Conservation (phyloP, 2,797 vertebrate genomes). For the Holocentrus rufus region DNA sequence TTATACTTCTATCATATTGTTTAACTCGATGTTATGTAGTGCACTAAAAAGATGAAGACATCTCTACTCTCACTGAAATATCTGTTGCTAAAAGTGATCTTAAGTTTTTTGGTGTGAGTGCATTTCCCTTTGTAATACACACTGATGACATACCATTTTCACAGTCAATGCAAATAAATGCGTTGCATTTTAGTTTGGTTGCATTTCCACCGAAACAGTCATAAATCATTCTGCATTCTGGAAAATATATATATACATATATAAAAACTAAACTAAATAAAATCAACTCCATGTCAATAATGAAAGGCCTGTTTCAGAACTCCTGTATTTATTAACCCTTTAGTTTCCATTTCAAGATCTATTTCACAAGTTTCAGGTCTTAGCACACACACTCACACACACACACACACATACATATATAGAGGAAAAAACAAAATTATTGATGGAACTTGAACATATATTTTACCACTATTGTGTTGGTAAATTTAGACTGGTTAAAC, state of each 20-base stretch:
- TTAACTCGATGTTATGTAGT: conserved; percentile 78
- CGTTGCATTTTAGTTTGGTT: conserved; percentile 45
- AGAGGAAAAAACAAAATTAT: conserved; percentile 54
- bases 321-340: conserved; percentile 11
- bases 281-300: conserved; percentile 11
- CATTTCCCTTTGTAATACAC: conserved; percentile 33
- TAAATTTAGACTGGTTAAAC: conserved; percentile 70
- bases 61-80: conserved; percentile 62
- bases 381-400: neutral
- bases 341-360: conserved; percentile 30
- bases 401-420: conserved; percentile 35
- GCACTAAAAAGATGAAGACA: conserved; percentile 80
- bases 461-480: conserved; percentile 72
- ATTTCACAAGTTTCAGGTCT: conserved; percentile 5
- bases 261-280: neutral
- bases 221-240: conserved; percentile 33
- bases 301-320: conserved; percentile 12
- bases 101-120: conserved; percentile 63
- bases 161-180: conserved; percentile 30
- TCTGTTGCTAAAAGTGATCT: conserved; percentile 66
- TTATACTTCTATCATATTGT: conserved; percentile 73
- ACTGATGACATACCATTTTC: conserved; percentile 43
- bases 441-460: conserved; percentile 77
- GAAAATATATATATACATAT: conserved; percentile 12
- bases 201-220: conserved; percentile 28